Evolutionary conservation across 2,797 vertebrate species (phyloP).

Genomic region (Salarias fasciatus): DNA sequence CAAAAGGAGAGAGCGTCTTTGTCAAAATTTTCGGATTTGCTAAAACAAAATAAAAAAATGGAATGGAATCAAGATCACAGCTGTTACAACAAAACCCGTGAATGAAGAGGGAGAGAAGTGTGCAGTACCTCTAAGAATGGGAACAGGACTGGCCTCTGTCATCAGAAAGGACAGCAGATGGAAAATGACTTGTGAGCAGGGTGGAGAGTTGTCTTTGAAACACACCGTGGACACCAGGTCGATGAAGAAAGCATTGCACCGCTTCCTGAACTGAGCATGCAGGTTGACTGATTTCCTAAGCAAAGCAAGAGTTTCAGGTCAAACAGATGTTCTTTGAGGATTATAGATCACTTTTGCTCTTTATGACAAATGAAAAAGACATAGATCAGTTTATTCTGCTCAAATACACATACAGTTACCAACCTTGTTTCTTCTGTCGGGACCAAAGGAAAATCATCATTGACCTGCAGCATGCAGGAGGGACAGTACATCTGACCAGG

Average conservation of each 20-base stretch:
- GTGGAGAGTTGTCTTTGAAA: slow-evolving; percentile 92
- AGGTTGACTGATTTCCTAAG: slow-evolving; percentile 80
- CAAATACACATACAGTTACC: not conserved
- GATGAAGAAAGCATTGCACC: slow-evolving; percentile 93
- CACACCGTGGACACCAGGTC: slow-evolving; percentile 92
- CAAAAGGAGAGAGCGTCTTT: slow-evolving; percentile 91
- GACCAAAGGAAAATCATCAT: slow-evolving; percentile 65
- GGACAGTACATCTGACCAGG: slow-evolving; percentile 88
- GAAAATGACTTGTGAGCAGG: slow-evolving; percentile 81
- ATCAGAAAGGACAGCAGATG: slow-evolving; percentile 88
- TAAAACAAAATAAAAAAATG: slow-evolving; percentile 6
- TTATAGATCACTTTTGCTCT: too few relatives aligned
- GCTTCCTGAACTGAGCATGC: slow-evolving; percentile 85
- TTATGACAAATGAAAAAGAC: not conserved
- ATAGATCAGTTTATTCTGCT: too few relatives aligned
- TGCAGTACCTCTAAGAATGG: slow-evolving; percentile 60
- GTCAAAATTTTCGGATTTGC: slow-evolving; percentile 79
- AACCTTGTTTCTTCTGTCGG: slow-evolving; percentile 85
- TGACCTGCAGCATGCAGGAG: slow-evolving; percentile 74
- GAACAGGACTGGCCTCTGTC: slow-evolving; percentile 63
- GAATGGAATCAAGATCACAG: too few relatives aligned
- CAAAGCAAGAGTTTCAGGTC: too few relatives aligned
- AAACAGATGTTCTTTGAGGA: too few relatives aligned
- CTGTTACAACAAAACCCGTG: not conserved
- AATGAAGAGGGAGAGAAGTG: not conserved